Base-by-base conservation (phyloP, 2,797 vertebrate genomes). In the Carcharodon carcharias region DNA sequence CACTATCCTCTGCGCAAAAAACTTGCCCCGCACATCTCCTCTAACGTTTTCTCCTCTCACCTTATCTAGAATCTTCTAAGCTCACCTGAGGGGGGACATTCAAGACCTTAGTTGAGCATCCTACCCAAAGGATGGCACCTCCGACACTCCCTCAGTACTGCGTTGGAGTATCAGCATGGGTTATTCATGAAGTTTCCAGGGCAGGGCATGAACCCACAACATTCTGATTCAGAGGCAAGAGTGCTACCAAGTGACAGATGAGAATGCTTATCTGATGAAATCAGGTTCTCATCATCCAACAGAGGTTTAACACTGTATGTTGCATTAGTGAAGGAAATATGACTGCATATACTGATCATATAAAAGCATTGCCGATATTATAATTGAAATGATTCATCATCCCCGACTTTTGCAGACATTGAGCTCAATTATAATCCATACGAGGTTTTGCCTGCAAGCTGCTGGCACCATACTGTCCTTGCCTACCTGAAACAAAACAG, bases 301-400 rank as follows among this genome's bases (percentile, higher is more conserved):
- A 67, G n/a, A 63, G 21, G 63, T 9, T 93, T 67, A 26, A 1
- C n/a, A 12, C n/a, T 93, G n/a, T 58, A 58, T 65, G 18, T n/a
- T 67, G 61, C 63, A 67, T 93, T 12, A 26, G n/a, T 26, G n/a
- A 26, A 45, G 61, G 40, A 45, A 93, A 93, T 67, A 21, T 67
- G 61, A 93, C 63, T 93, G 91, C 61, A 45, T 67, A 67, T 67
- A 9, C 63, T n/a, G 40, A 67, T 93, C 40, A 93, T 67, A 45
- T 45, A 93, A 45, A 67, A 67, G 7, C n/a, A 93, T 65, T 40
- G 61, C 11, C 2, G 91, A 67, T 93, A 93, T 67, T 65, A 93
- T 67, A 93, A 93, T 93, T 67, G 63, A 93, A 93, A 93, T 40
- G 91, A 93, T 67, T 93, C 91, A 93, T 93, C 91, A 93, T 93